These are phyloP conservation scores for Lethrus apterus DNA, from an alignment of 1,140 invertebrate genomes.

Conservation along the genomic window DNA sequence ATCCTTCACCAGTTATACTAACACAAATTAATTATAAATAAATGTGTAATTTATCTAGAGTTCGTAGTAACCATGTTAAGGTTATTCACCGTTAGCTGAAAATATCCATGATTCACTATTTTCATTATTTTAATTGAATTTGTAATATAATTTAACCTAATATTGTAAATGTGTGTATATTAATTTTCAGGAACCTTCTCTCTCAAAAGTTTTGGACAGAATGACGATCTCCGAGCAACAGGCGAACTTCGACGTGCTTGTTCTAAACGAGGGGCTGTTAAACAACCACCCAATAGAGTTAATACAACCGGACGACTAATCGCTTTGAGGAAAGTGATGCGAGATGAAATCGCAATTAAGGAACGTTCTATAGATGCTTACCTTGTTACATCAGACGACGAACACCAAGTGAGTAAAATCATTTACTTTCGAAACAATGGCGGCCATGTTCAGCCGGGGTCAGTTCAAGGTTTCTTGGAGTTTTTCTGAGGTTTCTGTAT, in stretches of 20 bases:
- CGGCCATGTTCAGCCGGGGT: background rate
- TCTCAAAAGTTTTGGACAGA: background rate
- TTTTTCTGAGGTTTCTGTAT: no score
- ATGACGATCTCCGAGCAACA: no score
- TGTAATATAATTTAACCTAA: background rate
- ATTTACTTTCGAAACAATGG: no score
- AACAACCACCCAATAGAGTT: conserved; percentile 29
- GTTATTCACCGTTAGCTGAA: background rate
- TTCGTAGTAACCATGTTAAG: background rate
- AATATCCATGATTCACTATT: background rate
- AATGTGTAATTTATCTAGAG: no score
- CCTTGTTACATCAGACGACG: conserved; percentile 68
- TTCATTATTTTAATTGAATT: background rate
- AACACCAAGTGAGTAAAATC: conserved; percentile 59
- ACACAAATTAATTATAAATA: no score
- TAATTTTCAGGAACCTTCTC: conserved; percentile 5
- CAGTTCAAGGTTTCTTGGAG: no score
- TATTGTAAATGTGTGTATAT: background rate
- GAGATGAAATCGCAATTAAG: conserved; percentile 50
- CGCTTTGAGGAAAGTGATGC: conserved; percentile 59
- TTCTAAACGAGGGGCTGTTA: conserved; percentile 25
- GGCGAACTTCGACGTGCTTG: conserved; percentile 34
- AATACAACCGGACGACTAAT: conserved; percentile 42
- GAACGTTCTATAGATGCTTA: conserved; percentile 64
- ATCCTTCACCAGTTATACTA: no score